phyloP scores from a whole-genome alignment of 1,140 invertebrate species.

The Drosophila ogumai region DNA sequence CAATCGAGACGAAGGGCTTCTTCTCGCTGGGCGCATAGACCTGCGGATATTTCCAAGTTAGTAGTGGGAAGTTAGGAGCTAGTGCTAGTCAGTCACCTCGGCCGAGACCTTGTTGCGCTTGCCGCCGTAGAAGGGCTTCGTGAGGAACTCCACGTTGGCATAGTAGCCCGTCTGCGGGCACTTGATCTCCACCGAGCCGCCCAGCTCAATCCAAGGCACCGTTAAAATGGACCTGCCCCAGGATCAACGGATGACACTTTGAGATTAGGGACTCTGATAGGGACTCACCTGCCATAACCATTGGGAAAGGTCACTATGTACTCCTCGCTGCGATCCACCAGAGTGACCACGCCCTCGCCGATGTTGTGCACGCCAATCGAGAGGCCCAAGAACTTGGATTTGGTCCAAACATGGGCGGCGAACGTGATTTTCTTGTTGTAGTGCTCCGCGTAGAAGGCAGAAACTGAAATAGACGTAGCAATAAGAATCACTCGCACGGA shows the following conservation, averaged over 20 bases:
- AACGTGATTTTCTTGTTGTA: conserved; percentile 95
- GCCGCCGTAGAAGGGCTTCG: conserved; percentile 98
- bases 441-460: conserved; percentile 98
- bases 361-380: conserved; percentile 97
- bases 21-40: conserved; percentile 91
- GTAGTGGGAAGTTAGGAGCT: conserved; percentile 22
- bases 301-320: conserved; percentile 98
- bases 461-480: conserved; percentile 87
- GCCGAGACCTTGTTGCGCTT: conserved; percentile 96
- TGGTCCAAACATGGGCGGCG: conserved; percentile 98
- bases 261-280: neutral
- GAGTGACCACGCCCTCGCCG: conserved; percentile 92
- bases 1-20: conserved; percentile 94
- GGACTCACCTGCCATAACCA: conserved; percentile 92
- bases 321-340: conserved; percentile 94
- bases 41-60: conserved; percentile 46
- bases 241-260: neutral
- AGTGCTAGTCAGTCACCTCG: conserved; percentile 87
- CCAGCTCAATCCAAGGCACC: conserved; percentile 98
- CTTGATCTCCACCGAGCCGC: conserved; percentile 94
- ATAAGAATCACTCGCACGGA: neutral
- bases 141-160: conserved; percentile 96
- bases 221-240: conserved; percentile 94
- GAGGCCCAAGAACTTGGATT: conserved; percentile 98
- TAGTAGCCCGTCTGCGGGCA: conserved; percentile 96